Evolutionary conservation across 1,140 invertebrate species (phyloP).

Genomic region (Meloidogyne exigua): DNA sequence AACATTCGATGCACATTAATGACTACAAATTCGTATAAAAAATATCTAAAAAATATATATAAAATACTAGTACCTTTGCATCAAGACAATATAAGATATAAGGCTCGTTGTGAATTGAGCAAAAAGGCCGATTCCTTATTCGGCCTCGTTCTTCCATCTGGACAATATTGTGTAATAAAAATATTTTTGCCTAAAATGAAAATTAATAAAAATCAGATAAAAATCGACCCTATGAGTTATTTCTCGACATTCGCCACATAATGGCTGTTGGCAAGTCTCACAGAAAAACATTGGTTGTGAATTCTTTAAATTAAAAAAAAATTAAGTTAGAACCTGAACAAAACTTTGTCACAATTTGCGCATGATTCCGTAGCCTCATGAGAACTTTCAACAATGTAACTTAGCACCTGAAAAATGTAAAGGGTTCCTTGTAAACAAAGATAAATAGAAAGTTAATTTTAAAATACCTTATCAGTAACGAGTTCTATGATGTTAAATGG

Average conservation of each 20-base stretch:
- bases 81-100: slow-evolving; percentile 57
- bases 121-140: slow-evolving; percentile 35
- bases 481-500: slow-evolving; percentile 12
- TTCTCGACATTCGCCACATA: slow-evolving; percentile 47
- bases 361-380: slow-evolving; percentile 54
- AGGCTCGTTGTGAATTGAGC: slow-evolving; percentile 54
- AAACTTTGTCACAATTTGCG: slow-evolving; percentile 61
- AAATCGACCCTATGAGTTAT: slow-evolving; percentile 47
- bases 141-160: slow-evolving; percentile 54
- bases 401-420: slow-evolving; percentile 29
- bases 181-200: slow-evolving; percentile 56
- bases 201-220: slow-evolving; percentile 3
- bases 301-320: slow-evolving; percentile 38
- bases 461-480: not conserved
- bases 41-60: not conserved
- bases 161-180: slow-evolving; percentile 52
- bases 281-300: slow-evolving; percentile 60
- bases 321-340: slow-evolving; percentile 11
- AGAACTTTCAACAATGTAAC: slow-evolving; percentile 55
- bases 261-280: slow-evolving; percentile 62
- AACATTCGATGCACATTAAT: slow-evolving; percentile 61
- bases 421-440: not conserved
- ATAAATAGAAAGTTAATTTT: not conserved
- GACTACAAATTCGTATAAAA: slow-evolving; percentile 1
- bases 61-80: slow-evolving; percentile 13